A percentile compares a stretch with the other conserved stretches of the same genome.
Evolutionary conservation across 2,888 invertebrate genomes (phyloP).

Genomic region (Subacronicta megacephala): DNA sequence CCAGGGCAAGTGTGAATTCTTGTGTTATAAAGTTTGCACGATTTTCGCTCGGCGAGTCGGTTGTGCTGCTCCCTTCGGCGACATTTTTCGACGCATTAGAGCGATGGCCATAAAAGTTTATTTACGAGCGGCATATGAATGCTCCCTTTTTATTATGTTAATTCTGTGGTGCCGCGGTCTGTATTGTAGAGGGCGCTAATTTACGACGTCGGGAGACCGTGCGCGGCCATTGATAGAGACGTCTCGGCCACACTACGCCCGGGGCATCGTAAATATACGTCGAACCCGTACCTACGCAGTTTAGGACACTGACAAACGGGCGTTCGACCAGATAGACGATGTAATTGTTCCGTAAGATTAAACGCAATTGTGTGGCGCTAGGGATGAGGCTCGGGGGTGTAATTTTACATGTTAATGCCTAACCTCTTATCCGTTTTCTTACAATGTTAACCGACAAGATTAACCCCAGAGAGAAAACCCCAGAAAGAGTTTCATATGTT

Average conservation of each 20-base stretch:
- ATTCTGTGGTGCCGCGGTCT: slow-evolving; percentile 70
- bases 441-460: too few species aligned
- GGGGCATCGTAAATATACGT: slow-evolving; percentile 49
- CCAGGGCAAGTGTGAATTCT: slow-evolving; percentile 61
- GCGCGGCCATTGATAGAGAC: slow-evolving; percentile 53
- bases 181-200: slow-evolving; percentile 75
- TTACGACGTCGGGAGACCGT: slow-evolving; percentile 65
- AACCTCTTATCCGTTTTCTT: slow-evolving; percentile 10
- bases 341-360: slow-evolving; percentile 56
- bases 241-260: slow-evolving; percentile 46
- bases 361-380: slow-evolving; percentile 19
- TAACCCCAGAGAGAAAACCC: too few species aligned
- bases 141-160: slow-evolving; percentile 87
- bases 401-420: slow-evolving; percentile 30
- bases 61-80: slow-evolving; percentile 62
- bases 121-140: slow-evolving; percentile 83
- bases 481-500: too few species aligned
- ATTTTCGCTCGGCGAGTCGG: slow-evolving; percentile 42
- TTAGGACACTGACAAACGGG: slow-evolving; percentile 55
- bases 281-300: slow-evolving; percentile 50
- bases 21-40: slow-evolving; percentile 62
- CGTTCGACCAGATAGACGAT: slow-evolving; percentile 41
- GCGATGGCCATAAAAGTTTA: slow-evolving; percentile 85
- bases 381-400: slow-evolving; percentile 36
- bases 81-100: slow-evolving; percentile 85